These are phyloP conservation scores for Parnassius orleans DNA, from an alignment of 2,888 invertebrate species.

Conservation along the genomic window DNA sequence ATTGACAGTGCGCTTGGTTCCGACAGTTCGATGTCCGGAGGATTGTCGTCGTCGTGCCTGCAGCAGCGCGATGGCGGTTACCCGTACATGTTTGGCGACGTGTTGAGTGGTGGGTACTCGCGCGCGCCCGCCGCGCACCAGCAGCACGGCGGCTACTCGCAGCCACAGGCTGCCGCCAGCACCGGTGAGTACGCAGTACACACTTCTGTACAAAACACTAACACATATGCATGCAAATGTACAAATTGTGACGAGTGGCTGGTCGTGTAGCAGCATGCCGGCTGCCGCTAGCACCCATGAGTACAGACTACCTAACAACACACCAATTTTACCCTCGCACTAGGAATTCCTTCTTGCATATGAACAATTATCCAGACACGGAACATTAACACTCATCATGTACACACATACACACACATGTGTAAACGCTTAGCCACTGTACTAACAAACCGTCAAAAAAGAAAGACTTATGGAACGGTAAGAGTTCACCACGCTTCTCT, in stretches of 20 bases:
- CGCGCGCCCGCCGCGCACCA: constrained; percentile 88
- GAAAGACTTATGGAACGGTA: neutral
- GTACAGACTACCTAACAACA: no score
- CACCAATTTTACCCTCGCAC: no score
- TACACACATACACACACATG: no score
- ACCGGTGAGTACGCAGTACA: constrained; percentile 75
- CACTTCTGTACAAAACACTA: neutral
- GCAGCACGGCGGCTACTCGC: constrained; percentile 84
- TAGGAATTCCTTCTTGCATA: no score
- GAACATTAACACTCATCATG: no score
- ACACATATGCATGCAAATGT: no score
- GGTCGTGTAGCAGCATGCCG: no score
- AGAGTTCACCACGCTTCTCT: neutral
- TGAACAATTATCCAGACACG: no score
- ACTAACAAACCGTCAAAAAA: neutral
- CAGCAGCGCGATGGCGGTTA: constrained; percentile 91
- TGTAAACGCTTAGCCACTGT: no score
- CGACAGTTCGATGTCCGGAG: constrained; percentile 92
- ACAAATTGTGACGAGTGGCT: no score
- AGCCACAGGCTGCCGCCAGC: constrained; percentile 77
- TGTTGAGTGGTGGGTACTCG: constrained; percentile 86
- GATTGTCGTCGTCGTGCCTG: constrained; percentile 90
- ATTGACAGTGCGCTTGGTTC: constrained; percentile 32
- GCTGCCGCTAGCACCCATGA: no score
- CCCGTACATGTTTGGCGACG: constrained; percentile 96